Evolutionary conservation across 2,113 vertebrate species (phyloP).

Genomic region (human): GRCh38 chr1:53753001-53753500

Average conservation of each 20-base stretch:
- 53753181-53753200: background rate
- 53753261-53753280: background rate
- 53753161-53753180: background rate
- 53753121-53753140: background rate
- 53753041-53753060: background rate
- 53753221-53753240: background rate
- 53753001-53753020: too few species aligned
- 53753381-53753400: conserved; percentile 14
- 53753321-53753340: background rate
- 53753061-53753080: background rate
- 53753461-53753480: background rate
- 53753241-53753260: background rate
- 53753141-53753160: background rate
- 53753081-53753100: background rate
- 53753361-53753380: background rate
- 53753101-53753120: background rate
- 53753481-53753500: background rate
- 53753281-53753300: background rate
- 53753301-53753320: background rate
- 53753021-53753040: background rate
- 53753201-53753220: background rate
- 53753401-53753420: conserved; percentile 13
- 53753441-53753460: background rate
- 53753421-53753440: background rate
- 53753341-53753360: background rate